These are phyloP conservation scores for Ancistrus triradiatus DNA, from an alignment of 2,113 vertebrate genomes.

Conservation along the genomic window DNA sequence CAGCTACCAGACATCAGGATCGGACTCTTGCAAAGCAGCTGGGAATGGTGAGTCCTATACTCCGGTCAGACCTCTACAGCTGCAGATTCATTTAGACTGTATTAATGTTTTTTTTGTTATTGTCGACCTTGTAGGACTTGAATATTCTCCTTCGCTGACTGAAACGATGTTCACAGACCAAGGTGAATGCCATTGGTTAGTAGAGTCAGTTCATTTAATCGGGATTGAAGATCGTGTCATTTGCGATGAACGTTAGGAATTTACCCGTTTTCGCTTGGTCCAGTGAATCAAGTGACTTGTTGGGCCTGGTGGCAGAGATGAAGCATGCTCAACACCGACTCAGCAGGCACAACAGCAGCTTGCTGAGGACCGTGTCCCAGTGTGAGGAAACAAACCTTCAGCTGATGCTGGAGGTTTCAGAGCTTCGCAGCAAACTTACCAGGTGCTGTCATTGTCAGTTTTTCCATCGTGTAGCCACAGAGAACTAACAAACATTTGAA, in stretches of 20 bases:
- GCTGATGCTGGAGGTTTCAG: constrained; percentile 65
- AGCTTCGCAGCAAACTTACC: constrained; percentile 62
- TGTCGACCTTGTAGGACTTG: constrained; percentile 50
- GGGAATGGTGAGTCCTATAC: constrained; percentile 54
- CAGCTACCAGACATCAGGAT: constrained; percentile 29
- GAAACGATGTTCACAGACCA: constrained; percentile 50
- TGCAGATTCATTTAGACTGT: background rate
- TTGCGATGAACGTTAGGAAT: background rate
- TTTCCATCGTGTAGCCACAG: background rate
- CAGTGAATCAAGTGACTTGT: constrained; percentile 61
- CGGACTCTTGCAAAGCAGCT: constrained; percentile 45
- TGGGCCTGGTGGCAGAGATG: constrained; percentile 58
- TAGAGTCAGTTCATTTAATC: constrained; percentile 24
- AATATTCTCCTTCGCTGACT: constrained; percentile 47
- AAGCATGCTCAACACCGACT: constrained; percentile 60
- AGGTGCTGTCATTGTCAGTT: constrained; percentile 51
- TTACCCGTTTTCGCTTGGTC: background rate
- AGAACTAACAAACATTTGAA: background rate
- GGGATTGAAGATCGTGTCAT: background rate
- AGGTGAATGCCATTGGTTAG: constrained; percentile 60
- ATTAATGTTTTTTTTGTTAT: background rate
- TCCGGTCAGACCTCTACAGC: background rate
- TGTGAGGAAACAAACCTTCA: constrained; percentile 71
- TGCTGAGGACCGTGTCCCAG: constrained; percentile 63
- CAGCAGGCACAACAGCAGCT: constrained; percentile 64